Evolutionary conservation across 1,140 invertebrate genomes (phyloP), one percentile per base, ranked within the genome.

Genomic region (Heterodera schachtii): DNA sequence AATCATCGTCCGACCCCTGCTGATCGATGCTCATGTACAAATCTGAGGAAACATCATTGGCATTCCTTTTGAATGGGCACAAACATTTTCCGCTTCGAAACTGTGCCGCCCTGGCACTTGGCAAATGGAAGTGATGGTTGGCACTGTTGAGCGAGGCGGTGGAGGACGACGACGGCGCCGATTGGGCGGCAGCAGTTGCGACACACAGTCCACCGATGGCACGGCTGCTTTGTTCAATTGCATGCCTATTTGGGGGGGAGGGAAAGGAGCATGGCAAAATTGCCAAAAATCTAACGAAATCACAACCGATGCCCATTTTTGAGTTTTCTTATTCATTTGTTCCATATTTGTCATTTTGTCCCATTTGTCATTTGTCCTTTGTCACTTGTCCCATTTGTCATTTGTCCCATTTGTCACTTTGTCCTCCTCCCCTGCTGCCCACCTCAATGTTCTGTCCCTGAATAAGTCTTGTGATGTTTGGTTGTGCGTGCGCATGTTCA

Each of bases 401-500:
- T 31, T 31, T 31, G 31, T 67, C 67, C 44, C 41, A 21, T 31
- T 44, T 43, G 47, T 31, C 31, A 31, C 31, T 31, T 31, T 31
- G 31, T 31, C 31, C 31, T 31, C 31, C 31, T 31, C 31, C 31
- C 31, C 31, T 31, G 31, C 31, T 31, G 31, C 31, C 31, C 49
- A 88, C 89, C 89, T 84, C 64, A 89, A 76, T 64, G 87, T 84
- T 49, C 87, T 77, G 76, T 89, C 88, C 3, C 88, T 81, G 57
- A 84, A 87, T 11, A 89, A 31, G 74, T 89, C 88, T 57, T 90
- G 87, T 41, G 84, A 86, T 83, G 88, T 89, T 74, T 89, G 90
- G n/a, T 90, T 88, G 78, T 90, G 88, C 49, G 85, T 88, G 4
- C 85, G 82, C 86, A 90, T 88, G 81, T 89, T 89, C 19, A 89